phyloP scores from a whole-genome alignment of 2,113 vertebrate genomes.

The Acrocephalus arundinaceus region DNA sequence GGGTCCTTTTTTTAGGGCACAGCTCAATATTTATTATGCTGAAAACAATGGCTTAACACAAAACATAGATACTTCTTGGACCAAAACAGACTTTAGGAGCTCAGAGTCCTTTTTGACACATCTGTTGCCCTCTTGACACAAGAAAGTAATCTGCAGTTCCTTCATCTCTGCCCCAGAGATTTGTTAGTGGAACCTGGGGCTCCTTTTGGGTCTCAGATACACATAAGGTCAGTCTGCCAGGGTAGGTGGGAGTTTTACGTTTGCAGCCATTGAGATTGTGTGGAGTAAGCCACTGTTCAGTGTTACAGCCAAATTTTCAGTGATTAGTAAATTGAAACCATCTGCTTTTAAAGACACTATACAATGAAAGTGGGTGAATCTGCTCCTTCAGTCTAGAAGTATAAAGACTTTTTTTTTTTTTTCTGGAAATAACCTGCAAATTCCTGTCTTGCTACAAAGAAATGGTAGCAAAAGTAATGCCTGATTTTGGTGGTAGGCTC shows the following conservation, averaged over 20 bases:
- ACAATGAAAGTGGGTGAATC: neutral
- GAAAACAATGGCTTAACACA: neutral
- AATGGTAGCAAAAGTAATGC: neutral
- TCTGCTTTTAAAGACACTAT: neutral
- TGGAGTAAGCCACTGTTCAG: neutral
- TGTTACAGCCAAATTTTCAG: neutral
- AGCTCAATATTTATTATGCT: neutral
- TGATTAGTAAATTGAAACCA: neutral
- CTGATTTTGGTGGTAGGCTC: neutral
- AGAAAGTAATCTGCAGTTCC: neutral
- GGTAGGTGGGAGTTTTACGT: rapidly evolving
- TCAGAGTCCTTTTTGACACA: neutral
- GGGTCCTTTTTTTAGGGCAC: neutral
- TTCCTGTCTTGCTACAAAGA: neutral
- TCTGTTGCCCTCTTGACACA: neutral
- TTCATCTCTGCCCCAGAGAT: neutral
- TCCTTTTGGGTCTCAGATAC: neutral
- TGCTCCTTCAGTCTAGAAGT: neutral
- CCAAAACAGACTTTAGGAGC: neutral
- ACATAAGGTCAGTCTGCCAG: neutral
- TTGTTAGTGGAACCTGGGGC: neutral
- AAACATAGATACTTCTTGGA: neutral
- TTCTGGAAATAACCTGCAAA: neutral
- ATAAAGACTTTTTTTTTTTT: neutral
- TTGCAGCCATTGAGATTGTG: neutral